phyloP scores from a whole-genome alignment of 2,888 invertebrate genomes.

The Folsomia candida region DNA sequence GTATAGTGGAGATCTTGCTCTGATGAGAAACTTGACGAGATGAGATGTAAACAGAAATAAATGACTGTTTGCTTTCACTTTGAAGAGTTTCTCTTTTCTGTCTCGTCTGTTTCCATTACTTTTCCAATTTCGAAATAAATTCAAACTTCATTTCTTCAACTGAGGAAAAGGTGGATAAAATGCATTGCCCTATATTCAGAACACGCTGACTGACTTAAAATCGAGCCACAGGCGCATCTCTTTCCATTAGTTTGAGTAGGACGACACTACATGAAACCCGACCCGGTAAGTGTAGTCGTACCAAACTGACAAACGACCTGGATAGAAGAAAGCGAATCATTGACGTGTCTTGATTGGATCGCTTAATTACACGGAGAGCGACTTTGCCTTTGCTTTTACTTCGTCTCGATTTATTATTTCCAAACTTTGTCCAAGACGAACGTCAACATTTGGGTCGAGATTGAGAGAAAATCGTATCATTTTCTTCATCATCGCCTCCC shows the following conservation, averaged over 20 bases:
- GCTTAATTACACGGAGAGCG: background rate
- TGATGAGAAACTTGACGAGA: background rate
- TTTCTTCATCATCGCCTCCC: too few species aligned
- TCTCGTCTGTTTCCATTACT: slow-evolving; percentile 6
- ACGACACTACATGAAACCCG: too few species aligned
- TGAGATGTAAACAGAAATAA: slow-evolving; percentile 6
- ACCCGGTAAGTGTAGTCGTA: background rate
- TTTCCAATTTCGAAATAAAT: slow-evolving; percentile 6
- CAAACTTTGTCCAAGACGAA: too few species aligned
- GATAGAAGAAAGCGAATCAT: background rate
- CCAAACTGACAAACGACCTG: background rate
- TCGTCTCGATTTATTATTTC: too few species aligned
- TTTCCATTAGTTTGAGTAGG: too few species aligned
- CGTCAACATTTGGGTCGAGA: too few species aligned
- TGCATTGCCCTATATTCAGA: background rate
- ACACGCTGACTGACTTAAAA: too few species aligned
- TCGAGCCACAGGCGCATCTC: too few species aligned
- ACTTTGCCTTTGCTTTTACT: too few species aligned
- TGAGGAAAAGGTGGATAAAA: background rate
- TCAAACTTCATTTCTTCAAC: background rate
- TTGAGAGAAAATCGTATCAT: too few species aligned
- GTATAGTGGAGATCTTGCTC: background rate
- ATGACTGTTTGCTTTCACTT: slow-evolving; percentile 7
- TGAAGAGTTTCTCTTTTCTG: background rate
- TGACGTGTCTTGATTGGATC: background rate